These are phyloP conservation scores for Pseudococcus longispinus DNA, from an alignment of 2,888 invertebrate species.

Conservation along the genomic window DNA sequence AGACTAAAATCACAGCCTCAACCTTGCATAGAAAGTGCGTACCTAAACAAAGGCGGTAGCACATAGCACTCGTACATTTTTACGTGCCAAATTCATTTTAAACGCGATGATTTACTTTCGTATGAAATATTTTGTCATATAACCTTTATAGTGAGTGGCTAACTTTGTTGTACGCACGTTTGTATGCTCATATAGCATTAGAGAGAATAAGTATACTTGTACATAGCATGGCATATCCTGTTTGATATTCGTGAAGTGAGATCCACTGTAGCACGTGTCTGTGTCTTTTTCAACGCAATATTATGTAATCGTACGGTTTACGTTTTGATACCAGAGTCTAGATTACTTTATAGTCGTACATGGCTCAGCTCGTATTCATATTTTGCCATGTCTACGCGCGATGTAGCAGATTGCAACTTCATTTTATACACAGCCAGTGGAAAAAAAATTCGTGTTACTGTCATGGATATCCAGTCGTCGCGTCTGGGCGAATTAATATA, in stretches of 20 bases:
- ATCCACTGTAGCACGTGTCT: slow-evolving; percentile 39
- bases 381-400: background rate
- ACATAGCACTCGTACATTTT: background rate
- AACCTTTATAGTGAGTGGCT: background rate
- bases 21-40: slow-evolving; percentile 29
- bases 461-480: background rate
- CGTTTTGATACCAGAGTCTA: background rate
- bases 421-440: background rate
- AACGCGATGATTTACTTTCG: slow-evolving; percentile 43
- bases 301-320: background rate
- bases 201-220: background rate
- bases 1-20: slow-evolving; percentile 33
- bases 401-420: background rate
- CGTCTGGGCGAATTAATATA: background rate
- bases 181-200: too few species aligned
- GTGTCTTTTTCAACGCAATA: slow-evolving; percentile 27
- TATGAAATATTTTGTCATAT: slow-evolving; percentile 38
- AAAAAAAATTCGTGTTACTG: background rate
- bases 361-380: background rate
- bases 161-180: background rate
- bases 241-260: slow-evolving; percentile 37
- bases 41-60: background rate
- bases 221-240: slow-evolving; percentile 29
- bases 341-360: background rate
- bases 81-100: background rate